Evolutionary conservation across 2,888 invertebrate species (phyloP).

Genomic region (Stenodera caucasica): DNA sequence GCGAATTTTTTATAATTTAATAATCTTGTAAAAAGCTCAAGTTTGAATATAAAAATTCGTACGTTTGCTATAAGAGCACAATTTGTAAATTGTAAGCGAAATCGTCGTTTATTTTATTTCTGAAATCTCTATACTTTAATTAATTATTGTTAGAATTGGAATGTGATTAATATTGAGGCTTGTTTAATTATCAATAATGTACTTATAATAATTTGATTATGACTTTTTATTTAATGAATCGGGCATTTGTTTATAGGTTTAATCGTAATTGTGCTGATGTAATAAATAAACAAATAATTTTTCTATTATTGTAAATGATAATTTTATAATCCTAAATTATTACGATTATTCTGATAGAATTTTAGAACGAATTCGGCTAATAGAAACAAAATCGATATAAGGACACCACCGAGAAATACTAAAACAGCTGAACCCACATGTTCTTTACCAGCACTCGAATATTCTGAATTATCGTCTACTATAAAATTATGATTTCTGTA

Average conservation of each 20-base stretch:
- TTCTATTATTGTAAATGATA: neutral
- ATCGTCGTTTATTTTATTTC: neutral
- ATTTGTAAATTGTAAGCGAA: too few species aligned
- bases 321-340: conserved; percentile 2
- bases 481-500: conserved; percentile 15
- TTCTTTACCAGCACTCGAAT: conserved; percentile 46
- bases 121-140: neutral
- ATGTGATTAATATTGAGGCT: conserved; percentile 25
- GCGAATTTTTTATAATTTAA: neutral
- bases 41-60: too few species aligned
- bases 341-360: conserved; percentile 30
- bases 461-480: conserved; percentile 33
- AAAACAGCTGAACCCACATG: conserved; percentile 46
- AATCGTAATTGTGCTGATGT: conserved; percentile 18
- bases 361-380: conserved; percentile 36
- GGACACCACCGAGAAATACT: conserved; percentile 38
- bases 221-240: neutral
- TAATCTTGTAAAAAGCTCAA: too few species aligned
- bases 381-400: conserved; percentile 36
- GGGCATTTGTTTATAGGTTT: conserved; percentile 22
- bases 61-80: neutral
- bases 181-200: conserved; percentile 14
- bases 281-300: conserved; percentile 20
- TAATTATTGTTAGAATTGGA: neutral
- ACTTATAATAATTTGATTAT: conserved; percentile 11